Percentiles rank a stretch among this genome's conserved stretches.
Conservation (phyloP, 1,140 invertebrate genomes). For the Diuraphis noxia region DNA sequence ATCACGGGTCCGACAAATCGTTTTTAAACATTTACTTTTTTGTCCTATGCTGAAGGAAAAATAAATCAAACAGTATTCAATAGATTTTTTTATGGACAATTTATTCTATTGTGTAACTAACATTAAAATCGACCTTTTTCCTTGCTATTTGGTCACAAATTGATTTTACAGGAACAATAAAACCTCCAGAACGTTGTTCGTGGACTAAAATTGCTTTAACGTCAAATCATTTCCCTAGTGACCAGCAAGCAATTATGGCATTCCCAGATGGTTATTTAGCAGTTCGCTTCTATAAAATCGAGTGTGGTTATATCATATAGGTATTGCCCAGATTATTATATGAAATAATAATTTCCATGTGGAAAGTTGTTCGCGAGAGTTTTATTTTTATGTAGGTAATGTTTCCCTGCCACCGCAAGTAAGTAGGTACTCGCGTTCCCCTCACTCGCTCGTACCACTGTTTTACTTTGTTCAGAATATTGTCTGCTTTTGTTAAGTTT, state of each 20-base stretch:
- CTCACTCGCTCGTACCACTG: background rate
- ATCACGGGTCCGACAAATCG: background rate
- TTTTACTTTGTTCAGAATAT: slow-evolving; percentile 30
- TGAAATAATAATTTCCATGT: slow-evolving; percentile 12
- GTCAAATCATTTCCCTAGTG: slow-evolving; percentile 11
- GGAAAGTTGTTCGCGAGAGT: background rate
- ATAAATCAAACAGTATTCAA: slow-evolving; percentile 16
- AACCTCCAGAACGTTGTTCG: background rate
- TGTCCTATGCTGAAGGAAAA: background rate
- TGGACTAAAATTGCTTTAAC: slow-evolving; percentile 15
- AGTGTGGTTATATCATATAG: background rate
- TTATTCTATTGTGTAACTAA: background rate
- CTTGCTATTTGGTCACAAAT: background rate
- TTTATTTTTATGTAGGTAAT: slow-evolving; percentile 30
- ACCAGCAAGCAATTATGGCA: background rate
- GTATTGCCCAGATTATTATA: background rate
- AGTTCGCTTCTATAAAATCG: background rate
- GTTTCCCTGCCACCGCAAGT: background rate
- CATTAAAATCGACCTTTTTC: slow-evolving; percentile 8
- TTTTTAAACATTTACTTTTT: background rate
- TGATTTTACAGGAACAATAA: slow-evolving; percentile 10
- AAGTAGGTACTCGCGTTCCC: too few species aligned
- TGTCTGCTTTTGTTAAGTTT: slow-evolving; percentile 33
- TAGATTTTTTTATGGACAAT: slow-evolving; percentile 10
- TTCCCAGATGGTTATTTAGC: background rate